Conservation (phyloP, 2,113 vertebrate genomes). For the Diphyllodes magnificus region DNA sequence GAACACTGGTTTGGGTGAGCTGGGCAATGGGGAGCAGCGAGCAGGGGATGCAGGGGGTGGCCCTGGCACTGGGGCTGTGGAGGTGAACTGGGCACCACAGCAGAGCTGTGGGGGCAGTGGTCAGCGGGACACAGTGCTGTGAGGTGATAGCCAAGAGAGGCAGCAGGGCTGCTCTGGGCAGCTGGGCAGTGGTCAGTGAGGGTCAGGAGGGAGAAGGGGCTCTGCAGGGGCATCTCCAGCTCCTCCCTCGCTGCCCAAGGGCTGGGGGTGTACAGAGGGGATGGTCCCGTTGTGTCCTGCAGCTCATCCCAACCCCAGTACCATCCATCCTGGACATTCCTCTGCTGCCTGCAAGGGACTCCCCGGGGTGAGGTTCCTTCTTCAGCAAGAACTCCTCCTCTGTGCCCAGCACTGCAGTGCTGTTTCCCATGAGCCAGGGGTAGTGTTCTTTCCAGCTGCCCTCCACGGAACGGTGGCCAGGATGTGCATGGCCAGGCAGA, state of each 20-base stretch:
- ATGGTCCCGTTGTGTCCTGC: neutral
- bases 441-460: neutral
- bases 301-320: neutral
- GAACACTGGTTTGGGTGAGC: neutral
- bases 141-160: neutral
- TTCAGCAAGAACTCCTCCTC: neutral
- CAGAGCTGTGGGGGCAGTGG: neutral
- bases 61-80: neutral
- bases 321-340: neutral
- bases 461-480: neutral
- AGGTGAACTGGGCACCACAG: neutral
- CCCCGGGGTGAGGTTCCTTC: neutral
- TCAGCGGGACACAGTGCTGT: neutral
- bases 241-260: accelerated
- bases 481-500: neutral
- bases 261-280: neutral
- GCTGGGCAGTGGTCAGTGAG: neutral
- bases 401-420: neutral
- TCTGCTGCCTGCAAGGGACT: neutral
- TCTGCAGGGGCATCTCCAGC: neutral
- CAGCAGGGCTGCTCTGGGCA: neutral
- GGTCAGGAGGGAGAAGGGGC: neutral
- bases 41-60: neutral
- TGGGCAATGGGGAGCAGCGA: neutral
- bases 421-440: no score